A percentile compares a stretch with the other conserved stretches of the same genome.
Evolutionary conservation across 1,140 invertebrate genomes (phyloP).

Genomic region (Bombus pascuorum): DNA sequence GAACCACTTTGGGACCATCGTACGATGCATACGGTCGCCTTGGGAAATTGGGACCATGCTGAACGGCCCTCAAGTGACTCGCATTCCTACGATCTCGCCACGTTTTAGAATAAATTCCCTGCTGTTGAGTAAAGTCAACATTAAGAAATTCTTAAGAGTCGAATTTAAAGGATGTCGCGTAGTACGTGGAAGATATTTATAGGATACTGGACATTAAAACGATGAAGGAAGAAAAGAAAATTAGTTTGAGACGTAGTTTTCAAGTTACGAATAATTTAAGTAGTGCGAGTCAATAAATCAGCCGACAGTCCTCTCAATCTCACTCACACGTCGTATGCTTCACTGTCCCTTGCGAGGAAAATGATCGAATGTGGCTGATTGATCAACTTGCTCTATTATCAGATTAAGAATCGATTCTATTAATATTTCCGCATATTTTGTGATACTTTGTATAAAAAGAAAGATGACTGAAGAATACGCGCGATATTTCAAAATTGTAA

Average conservation of each 20-base stretch:
- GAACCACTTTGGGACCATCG: conserved; percentile 32
- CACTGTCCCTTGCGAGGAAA: too few relatives aligned
- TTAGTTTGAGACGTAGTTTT: not conserved
- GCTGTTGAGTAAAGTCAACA: not conserved
- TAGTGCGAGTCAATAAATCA: not conserved
- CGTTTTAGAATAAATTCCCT: conserved; percentile 5
- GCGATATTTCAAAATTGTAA: not conserved
- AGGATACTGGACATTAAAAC: not conserved
- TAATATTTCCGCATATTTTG: not conserved
- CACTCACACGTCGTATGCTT: too few relatives aligned
- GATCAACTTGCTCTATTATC: too few relatives aligned
- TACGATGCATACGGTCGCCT: conserved; percentile 28
- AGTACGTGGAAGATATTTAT: not conserved
- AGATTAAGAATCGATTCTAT: too few relatives aligned
- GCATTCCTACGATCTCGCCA: not conserved
- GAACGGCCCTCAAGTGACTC: conserved; percentile 1
- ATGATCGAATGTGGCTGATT: too few relatives aligned
- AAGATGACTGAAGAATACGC: not conserved
- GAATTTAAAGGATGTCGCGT: too few relatives aligned
- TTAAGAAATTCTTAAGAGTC: not conserved
- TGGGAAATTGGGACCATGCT: conserved; percentile 31
- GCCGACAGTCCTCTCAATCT: too few relatives aligned
- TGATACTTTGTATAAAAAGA: not conserved
- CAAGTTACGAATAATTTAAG: not conserved
- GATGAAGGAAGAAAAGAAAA: not conserved